Evolutionary conservation across 2,113 vertebrate genomes (phyloP), one percentile per base, ranked within the genome.

Genomic region (Zapus hudsonius): DNA sequence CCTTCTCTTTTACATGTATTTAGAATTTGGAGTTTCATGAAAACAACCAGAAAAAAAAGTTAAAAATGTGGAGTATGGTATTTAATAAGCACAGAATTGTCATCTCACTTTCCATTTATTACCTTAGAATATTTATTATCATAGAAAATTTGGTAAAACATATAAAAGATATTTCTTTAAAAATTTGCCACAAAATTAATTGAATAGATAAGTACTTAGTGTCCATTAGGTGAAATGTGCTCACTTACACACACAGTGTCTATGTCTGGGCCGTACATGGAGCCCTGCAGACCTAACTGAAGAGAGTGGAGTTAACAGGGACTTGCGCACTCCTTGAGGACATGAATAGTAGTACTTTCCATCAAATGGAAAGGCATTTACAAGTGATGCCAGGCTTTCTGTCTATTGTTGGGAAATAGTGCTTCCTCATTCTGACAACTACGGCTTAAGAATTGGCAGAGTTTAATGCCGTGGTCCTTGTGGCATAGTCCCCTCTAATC

Each of bases 381-480:
- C 81, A 89, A 94, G 55, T 79, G 74, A 92, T 93, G 90, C 57
- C 72, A 72, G 67, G 42, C 38, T 94, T 70, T 82, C 91, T 84
- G 36, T 70, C 38, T 96, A n/a, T 95, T 91, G 92, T 91, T 89
- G 95, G 84, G 73, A 94, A 87, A 81, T 29, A 16, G 67, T 63
- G 81, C 69, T 94, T 89, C 89, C 66, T 95, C 91, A 91, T 84
- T 94, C 92, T 93, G 89, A 95, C 93, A 91, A 96, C 38, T 16
- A 47, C 84, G 94, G 87, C 87, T 88, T 74, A 72, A 80, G 63
- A 94, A 85, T 20, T 89, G 94, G 85, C 91, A 96, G 86, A 81
- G 84, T 96, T 94, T 88, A 92, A 95, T 87, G 59, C 38, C 75
- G 31, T 44, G 31, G 89, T 82, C 93, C 81, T 95, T 93, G 84